Base-by-base conservation (phyloP, 2,797 vertebrate species). In the Macropus fuliginosus region DNA sequence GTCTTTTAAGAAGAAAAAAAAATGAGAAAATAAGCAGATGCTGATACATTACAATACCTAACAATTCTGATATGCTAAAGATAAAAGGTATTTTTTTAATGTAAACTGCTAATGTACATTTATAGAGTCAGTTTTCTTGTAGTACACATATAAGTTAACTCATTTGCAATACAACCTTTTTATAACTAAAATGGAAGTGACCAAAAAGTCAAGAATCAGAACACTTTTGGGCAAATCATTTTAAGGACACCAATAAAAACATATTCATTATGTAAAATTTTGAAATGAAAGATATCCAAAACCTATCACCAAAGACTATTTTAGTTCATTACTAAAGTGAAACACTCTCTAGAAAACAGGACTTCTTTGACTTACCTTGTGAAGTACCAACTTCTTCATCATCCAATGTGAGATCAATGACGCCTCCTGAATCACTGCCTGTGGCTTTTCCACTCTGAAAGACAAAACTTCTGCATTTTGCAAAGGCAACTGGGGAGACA, bases 391-490 rank as follows among this genome's bases (percentile, higher is more conserved):
- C 99, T 59, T 99, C 99, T 96, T 99, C 99, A 95, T 99, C 99
- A 95, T 99, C 99, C 98, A 99, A 99, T 4, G 99, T 99, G 96
- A 99, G 99, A 98, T 99, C 99, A 92, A 99, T 99, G 98, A 99
- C 99, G 13, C 99, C 99, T 97, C 99, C 99, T 97, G 98, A 97
- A 96, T 98, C 97, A 56, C 95, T 95, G 96, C 98, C 96, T 98
- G 99, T 98, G 95, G 99, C 98, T 97, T 99, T 99, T 94, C 98
- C 98, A 92, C 98, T 98, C 99, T 99, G 98, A 97, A 98, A 98
- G 98, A 98, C 96, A 98, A 98, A 98, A 98, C 93, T 96, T 96
- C 34, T 97, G 96, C 4, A 96, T 98, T 98, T 98, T 98, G 93
- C 98, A 98, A 98, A 98, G 96, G 96, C 95, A 98, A 98, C 97